Evolutionary conservation across 2,888 invertebrate species (phyloP), one percentile per base, ranked within the genome.

Genomic region (Epistrophe eligans): DNA sequence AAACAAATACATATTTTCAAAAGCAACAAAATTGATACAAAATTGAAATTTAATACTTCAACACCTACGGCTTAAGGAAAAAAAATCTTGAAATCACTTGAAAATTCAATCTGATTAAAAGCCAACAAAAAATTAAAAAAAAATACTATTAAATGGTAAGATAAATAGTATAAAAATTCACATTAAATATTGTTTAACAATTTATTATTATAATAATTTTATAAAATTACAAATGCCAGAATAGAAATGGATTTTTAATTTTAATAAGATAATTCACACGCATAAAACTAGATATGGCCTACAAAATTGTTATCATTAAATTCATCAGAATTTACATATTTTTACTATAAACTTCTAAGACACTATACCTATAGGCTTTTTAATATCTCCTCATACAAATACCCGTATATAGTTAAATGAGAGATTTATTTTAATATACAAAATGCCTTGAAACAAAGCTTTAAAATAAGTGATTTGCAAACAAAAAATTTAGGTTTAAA

Each of bases 231-330:
- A 1, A 40, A 60, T 60, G 40, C 13, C 13, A 11, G 60, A 15
- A 60, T 40, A 60, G 17, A 60, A 60, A 60, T 60, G 7, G 40
- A 40, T 60, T 60, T 60, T 60, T 38, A 40, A 58, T 17, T 58
- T 58, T 5, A 58, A 58, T 58, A 17, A 17, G 17, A 58, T 38
- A 35, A 58, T 40, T 40, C 19, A 19, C 40, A 60, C 40, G 11
- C 19, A 60, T 35, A 40, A 60, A 60, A 40, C 13, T 13, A 60
- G 38, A 40, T n/a, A n/a, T 19, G 7, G 52, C 10, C 52, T 1
- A 52, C 52, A 15, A 24, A 17, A 38, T 24, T 3, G 5, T n/a
- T 57, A 10, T 28, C 24, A 50, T 50, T 13, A 52, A 52, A 50
- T 19, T 11, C 11, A 52, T 28, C 1, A 52, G 15, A 52, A 52